Percentiles rank a stretch among this genome's conserved stretches.
phyloP scores from a whole-genome alignment of 1,140 invertebrate species.

The Medauroidea extradentata region DNA sequence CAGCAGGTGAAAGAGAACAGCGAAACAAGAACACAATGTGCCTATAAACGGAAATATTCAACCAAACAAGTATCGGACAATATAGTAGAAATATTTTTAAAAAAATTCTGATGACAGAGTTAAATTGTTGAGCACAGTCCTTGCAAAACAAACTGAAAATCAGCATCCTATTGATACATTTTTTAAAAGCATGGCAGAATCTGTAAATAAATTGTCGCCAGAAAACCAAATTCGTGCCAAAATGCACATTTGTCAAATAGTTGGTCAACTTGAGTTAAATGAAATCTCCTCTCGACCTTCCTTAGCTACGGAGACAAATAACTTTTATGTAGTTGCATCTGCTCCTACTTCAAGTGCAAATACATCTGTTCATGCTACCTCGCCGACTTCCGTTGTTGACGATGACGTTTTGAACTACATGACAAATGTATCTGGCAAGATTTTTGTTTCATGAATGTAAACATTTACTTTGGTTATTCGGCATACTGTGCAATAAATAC shows the following conservation, averaged over 20 bases:
- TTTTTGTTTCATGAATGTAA: no score
- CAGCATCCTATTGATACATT: conserved; percentile 13
- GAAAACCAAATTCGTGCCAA: conserved; percentile 15
- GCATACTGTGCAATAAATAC: no score
- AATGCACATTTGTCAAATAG: conserved; percentile 14
- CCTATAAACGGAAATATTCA: conserved; percentile 4
- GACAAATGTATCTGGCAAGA: no score
- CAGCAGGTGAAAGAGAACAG: background rate
- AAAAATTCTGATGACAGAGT: conserved; percentile 1
- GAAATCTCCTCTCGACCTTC: no score
- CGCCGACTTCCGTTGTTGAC: no score
- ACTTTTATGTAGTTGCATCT: no score
- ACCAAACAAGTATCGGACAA: background rate
- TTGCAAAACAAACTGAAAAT: background rate
- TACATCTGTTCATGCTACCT: no score
- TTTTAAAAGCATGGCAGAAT: conserved; percentile 11
- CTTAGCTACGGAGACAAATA: no score
- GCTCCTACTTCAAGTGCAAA: no score
- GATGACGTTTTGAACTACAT: no score
- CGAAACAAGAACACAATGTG: background rate
- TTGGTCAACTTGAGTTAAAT: no score
- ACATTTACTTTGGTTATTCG: no score
- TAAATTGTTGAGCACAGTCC: background rate
- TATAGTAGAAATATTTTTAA: background rate
- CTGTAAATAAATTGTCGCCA: conserved; percentile 7